A percentile compares a stretch with the other conserved stretches of the same genome.
These are phyloP conservation scores for Athalia circularis DNA, from an alignment of 2,888 invertebrate species.

Conservation along the genomic window DNA sequence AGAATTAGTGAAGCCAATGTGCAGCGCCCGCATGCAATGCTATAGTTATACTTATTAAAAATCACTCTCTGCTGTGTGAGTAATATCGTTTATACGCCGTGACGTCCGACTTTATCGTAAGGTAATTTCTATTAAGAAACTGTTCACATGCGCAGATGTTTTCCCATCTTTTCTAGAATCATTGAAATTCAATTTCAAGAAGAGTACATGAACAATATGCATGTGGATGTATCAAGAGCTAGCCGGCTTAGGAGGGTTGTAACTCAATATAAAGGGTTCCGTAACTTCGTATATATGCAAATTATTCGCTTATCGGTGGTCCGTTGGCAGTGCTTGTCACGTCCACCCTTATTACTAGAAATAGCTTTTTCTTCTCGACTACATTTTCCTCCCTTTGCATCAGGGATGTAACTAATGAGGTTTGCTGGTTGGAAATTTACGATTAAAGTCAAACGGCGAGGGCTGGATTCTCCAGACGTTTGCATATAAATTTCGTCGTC, in stretches of 20 bases:
- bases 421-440: slow-evolving; percentile 5
- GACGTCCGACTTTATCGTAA: no score
- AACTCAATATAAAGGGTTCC: slow-evolving; percentile 23
- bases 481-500: no score
- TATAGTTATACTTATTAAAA: no score
- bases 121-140: no score
- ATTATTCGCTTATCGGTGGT: slow-evolving; percentile 33
- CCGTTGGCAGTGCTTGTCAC: slow-evolving; percentile 14
- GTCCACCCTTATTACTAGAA: slow-evolving; percentile 25
- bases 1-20: no score
- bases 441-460: no score
- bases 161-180: neutral
- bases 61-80: no score
- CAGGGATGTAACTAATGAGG: neutral
- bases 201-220: neutral
- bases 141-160: neutral
- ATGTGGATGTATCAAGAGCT: neutral
- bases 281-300: slow-evolving; percentile 41
- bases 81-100: no score
- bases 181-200: slow-evolving; percentile 6
- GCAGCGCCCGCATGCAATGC: no score
- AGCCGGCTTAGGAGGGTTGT: slow-evolving; percentile 19
- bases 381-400: slow-evolving; percentile 2
- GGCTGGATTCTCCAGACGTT: no score
- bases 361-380: slow-evolving; percentile 13